Conservation (phyloP, 23 tunicate species). For the Ciona savignyi region DNA sequence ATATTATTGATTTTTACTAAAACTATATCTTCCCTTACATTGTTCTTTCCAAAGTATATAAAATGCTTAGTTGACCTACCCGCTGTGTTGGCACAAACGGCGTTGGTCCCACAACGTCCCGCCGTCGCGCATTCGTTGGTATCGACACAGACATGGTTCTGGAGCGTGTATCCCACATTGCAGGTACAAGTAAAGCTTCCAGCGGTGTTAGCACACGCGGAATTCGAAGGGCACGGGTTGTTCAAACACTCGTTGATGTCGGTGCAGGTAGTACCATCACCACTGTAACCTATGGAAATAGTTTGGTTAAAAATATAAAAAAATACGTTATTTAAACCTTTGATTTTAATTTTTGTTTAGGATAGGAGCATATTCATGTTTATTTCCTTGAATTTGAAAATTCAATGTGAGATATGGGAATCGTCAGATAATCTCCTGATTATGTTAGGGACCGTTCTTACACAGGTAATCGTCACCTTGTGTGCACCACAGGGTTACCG, state of each 20-base stretch:
- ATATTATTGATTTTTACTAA: too few relatives aligned
- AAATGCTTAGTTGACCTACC: too few relatives aligned
- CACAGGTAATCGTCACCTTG: too few relatives aligned
- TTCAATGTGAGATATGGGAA: too few relatives aligned
- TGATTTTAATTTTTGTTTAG: too few relatives aligned
- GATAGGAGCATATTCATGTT: too few relatives aligned
- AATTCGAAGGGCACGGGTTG: constrained; percentile 18
- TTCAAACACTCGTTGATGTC: constrained; percentile 27
- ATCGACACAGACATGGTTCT: constrained; percentile 25
- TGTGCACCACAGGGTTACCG: too few relatives aligned
- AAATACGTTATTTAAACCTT: neutral
- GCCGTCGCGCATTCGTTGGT: constrained; percentile 21
- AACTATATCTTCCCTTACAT: too few relatives aligned
- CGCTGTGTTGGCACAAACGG: constrained; percentile 20
- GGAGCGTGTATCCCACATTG: constrained; percentile 2
- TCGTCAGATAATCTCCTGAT: too few relatives aligned
- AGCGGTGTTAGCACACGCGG: constrained; percentile 11
- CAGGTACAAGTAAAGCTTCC: constrained; percentile 48
- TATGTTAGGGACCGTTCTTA: too few relatives aligned
- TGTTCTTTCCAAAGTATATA: too few relatives aligned
- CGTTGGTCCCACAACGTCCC: constrained; percentile 5
- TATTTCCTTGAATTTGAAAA: too few relatives aligned
- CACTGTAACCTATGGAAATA: neutral
- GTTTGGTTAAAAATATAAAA: neutral
- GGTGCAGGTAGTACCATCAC: neutral